Conservation (phyloP, 2,888 invertebrate species). For the Chalcis sispes region DNA sequence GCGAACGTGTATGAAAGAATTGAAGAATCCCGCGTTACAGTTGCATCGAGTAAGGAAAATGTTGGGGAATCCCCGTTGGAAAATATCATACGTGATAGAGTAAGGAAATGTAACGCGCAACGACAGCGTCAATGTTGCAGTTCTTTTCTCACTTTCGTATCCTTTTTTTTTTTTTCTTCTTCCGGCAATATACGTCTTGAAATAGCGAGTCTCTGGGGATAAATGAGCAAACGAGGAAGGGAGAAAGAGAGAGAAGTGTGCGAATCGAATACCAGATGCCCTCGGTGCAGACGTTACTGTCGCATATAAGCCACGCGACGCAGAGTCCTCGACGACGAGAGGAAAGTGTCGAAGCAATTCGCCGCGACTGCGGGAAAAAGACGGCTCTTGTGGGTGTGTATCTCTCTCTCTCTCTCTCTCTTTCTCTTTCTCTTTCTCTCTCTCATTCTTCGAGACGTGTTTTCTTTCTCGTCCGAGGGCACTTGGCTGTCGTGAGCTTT, state of each 20-base stretch:
- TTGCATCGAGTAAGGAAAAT: not conserved
- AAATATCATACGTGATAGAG: too few species aligned
- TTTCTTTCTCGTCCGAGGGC: not conserved
- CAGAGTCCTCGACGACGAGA: not conserved
- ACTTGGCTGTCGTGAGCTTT: not conserved
- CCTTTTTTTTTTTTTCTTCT: not conserved
- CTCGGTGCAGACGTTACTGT: conserved; percentile 27
- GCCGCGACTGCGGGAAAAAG: conserved; percentile 27
- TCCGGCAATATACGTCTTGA: not conserved
- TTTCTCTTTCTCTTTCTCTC: conserved; percentile 37
- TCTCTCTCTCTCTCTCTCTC: conserved; percentile 46
- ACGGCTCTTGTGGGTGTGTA: not conserved
- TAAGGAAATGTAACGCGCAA: not conserved
- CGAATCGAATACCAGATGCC: conserved; percentile 53
- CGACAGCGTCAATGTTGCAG: not conserved
- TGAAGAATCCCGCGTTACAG: not conserved
- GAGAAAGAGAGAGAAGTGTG: conserved; percentile 26
- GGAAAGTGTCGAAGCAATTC: conserved; percentile 56
- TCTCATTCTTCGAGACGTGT: not conserved
- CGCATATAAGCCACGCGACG: not conserved
- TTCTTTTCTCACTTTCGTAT: too few species aligned
- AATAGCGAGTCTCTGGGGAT: conserved; percentile 18
- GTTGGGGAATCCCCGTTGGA: conserved; percentile 18
- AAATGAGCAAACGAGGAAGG: conserved; percentile 29
- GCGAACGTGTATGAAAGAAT: not conserved